Conservation (phyloP, 2,113 vertebrate species). For the Pangasianodon gigas region DNA sequence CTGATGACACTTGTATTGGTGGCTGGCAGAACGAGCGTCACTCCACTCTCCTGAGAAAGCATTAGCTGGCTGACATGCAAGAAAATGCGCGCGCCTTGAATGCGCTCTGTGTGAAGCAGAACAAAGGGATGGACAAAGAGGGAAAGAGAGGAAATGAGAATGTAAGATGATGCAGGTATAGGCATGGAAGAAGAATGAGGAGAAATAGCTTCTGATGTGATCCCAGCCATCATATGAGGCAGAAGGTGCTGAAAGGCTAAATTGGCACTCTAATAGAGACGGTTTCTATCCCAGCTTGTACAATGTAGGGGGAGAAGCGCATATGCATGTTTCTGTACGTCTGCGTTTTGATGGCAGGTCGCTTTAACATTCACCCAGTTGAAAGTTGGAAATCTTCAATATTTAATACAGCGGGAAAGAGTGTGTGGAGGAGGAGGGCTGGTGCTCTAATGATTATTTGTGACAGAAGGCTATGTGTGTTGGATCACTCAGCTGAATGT, state of each 20-base stretch:
- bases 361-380: constrained; percentile 56
- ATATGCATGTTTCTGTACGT: constrained; percentile 16
- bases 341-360: constrained; percentile 55
- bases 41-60: constrained; percentile 41
- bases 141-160: constrained; percentile 43
- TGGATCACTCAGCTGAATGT: constrained; percentile 60
- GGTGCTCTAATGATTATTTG: constrained; percentile 55
- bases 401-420: constrained; percentile 58
- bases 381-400: constrained; percentile 64
- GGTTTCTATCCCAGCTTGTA: constrained; percentile 42
- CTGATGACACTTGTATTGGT: constrained; percentile 23
- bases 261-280: constrained; percentile 52
- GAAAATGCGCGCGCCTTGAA: constrained; percentile 40
- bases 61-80: constrained; percentile 39
- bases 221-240: constrained; percentile 18
- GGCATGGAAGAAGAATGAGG: constrained; percentile 26
- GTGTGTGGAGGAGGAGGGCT: constrained; percentile 20
- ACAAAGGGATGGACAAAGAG: constrained; percentile 50
- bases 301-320: not conserved
- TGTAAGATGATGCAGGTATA: constrained; percentile 39
- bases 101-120: constrained; percentile 30
- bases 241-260: constrained; percentile 43
- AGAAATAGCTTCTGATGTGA: constrained; percentile 37
- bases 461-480: constrained; percentile 56
- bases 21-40: not conserved